These are phyloP conservation scores for Rhinogobio ventralis DNA, from an alignment of 2,797 vertebrate genomes.

Conservation along the genomic window DNA sequence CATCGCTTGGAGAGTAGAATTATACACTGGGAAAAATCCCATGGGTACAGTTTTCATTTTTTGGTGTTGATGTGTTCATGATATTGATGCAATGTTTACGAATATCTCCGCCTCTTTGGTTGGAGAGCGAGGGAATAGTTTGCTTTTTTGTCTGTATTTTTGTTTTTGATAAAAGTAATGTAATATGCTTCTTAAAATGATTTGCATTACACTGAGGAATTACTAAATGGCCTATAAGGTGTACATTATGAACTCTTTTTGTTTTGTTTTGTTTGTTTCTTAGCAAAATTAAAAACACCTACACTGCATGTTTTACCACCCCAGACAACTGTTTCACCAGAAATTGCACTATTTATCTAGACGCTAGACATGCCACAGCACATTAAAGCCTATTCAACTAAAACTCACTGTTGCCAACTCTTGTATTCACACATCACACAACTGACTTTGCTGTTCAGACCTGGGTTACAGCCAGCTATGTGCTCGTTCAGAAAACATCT, in stretches of 20 bases:
- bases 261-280: too few relatives aligned
- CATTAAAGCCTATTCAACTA: conserved; percentile 30
- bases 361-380: conserved; percentile 18
- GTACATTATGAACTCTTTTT: conserved; percentile 47
- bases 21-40: conserved; percentile 38
- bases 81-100: conserved; percentile 19
- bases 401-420: conserved; percentile 25
- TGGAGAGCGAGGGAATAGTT: not conserved
- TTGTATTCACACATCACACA: conserved; percentile 11
- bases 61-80: conserved; percentile 31
- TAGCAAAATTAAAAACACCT: not conserved
- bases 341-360: not conserved
- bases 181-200: conserved; percentile 71
- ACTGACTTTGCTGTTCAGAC: not conserved
- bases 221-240: conserved; percentile 60
- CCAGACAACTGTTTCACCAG: conserved; percentile 11
- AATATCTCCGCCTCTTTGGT: not conserved
- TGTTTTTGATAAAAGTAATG: conserved; percentile 79
- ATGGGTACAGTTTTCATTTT: conserved; percentile 18
- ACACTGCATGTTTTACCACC: not conserved
- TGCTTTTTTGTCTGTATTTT: not conserved
- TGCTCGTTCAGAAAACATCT: conserved; percentile 11
- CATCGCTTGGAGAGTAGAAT: conserved; percentile 18
- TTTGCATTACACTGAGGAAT: conserved; percentile 66
- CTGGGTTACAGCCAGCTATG: conserved; percentile 23